phyloP scores from a whole-genome alignment of 2,113 vertebrate genomes.

The Ancistrus triradiatus region DNA sequence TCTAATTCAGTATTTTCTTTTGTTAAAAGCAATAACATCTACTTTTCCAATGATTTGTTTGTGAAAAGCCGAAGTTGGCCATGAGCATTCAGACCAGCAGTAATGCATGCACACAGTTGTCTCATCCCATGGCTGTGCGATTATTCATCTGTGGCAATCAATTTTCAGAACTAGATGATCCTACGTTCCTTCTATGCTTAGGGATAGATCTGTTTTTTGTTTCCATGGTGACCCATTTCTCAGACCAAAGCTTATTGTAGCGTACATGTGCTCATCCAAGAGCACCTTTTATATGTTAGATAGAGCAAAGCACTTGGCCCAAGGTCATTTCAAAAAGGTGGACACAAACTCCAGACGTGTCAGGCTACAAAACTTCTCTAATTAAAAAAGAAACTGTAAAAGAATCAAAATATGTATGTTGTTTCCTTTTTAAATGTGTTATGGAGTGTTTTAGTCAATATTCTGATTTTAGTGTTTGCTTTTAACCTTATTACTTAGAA shows the following conservation, averaged over 20 bases:
- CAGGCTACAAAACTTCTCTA: background rate
- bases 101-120: constrained; percentile 14
- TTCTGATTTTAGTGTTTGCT: too few relatives aligned
- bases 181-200: constrained; percentile 20
- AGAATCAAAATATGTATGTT: too few relatives aligned
- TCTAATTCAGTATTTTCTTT: background rate
- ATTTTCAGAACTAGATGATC: constrained; percentile 35
- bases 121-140: constrained; percentile 15
- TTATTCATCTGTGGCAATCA: constrained; percentile 37
- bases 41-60: constrained; percentile 5
- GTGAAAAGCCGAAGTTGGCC: constrained; percentile 6
- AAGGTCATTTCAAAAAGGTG: constrained; percentile 43
- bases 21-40: background rate
- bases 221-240: constrained; percentile 64
- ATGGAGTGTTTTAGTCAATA: too few relatives aligned
- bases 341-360: constrained; percentile 18
- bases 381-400: background rate
- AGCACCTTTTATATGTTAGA: constrained; percentile 39
- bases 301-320: constrained; percentile 39
- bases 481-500: too few relatives aligned
- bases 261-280: constrained; percentile 52
- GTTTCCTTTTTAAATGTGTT: too few relatives aligned
- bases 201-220: constrained; percentile 43
- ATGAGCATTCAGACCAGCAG: constrained; percentile 18
- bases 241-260: constrained; percentile 59